Conservation (phyloP, 2,888 invertebrate genomes). For the Ornithoptera alexandrae region DNA sequence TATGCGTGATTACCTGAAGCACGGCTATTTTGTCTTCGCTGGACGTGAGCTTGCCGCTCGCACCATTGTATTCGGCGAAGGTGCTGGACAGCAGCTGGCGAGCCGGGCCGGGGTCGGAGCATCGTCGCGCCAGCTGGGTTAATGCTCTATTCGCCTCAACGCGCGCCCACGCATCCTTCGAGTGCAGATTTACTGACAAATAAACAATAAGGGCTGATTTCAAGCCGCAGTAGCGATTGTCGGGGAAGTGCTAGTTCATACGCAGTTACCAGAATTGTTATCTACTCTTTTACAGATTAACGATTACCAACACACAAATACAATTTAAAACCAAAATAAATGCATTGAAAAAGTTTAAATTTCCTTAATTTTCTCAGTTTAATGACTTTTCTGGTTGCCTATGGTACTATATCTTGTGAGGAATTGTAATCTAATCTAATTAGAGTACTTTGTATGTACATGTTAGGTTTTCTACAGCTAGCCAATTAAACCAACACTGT, state of each 20-base stretch:
- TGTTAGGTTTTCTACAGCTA: too few relatives aligned
- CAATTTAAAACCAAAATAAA: background rate
- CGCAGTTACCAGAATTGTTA: too few relatives aligned
- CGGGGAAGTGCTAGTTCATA: too few relatives aligned
- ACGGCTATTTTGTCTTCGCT: constrained; percentile 93
- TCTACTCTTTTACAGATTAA: too few relatives aligned
- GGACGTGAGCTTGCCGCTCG: constrained; percentile 93
- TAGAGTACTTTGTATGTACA: too few relatives aligned
- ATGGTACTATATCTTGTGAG: too few relatives aligned
- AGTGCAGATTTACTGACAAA: constrained; percentile 86
- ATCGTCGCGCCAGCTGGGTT: constrained; percentile 85
- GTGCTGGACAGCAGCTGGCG: constrained; percentile 83
- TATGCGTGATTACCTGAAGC: constrained; percentile 78
- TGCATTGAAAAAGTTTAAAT: background rate
- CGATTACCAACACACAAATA: too few relatives aligned
- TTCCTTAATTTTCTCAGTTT: background rate
- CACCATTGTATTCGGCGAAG: constrained; percentile 91
- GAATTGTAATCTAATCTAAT: too few relatives aligned
- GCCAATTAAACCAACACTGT: too few relatives aligned
- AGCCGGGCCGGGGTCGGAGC: constrained; percentile 83
- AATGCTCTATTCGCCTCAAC: constrained; percentile 87
- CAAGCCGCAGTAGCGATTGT: too few relatives aligned
- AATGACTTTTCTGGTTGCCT: too few relatives aligned
- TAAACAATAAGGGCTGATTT: too few relatives aligned
- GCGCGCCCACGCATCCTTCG: constrained; percentile 89